phyloP scores from a whole-genome alignment of 1,140 invertebrate genomes.

The Tachypleus tridentatus region DNA sequence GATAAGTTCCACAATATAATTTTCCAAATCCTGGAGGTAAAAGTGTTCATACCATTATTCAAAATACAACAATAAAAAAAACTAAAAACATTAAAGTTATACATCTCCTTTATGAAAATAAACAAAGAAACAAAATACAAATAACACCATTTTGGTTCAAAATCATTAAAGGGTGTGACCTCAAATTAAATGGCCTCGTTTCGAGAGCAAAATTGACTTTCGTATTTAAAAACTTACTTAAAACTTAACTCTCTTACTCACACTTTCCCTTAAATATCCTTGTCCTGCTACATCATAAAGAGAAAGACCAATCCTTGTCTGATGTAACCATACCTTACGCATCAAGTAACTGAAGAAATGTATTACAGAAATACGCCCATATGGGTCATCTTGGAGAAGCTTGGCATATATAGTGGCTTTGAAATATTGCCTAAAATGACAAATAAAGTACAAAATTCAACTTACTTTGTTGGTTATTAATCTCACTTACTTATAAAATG shows the following conservation, averaged over 20 bases:
- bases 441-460: constrained; percentile 7
- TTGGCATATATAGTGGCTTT: constrained; percentile 74
- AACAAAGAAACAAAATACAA: too few species aligned
- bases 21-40: constrained; percentile 72
- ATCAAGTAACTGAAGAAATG: constrained; percentile 91
- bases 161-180: too few species aligned
- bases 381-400: constrained; percentile 64
- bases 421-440: constrained; percentile 52
- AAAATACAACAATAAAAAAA: background rate
- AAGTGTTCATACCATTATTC: background rate
- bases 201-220: too few species aligned
- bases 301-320: constrained; percentile 82
- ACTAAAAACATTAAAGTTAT: too few species aligned
- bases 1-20: constrained; percentile 85
- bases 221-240: too few species aligned
- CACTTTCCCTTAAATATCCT: constrained; percentile 77
- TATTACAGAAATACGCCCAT: constrained; percentile 64
- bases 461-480: background rate
- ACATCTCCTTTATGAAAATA: too few species aligned
- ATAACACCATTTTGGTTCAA: too few species aligned
- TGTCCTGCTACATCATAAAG: constrained; percentile 86
- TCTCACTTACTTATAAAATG: constrained; percentile 8
- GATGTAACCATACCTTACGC: constrained; percentile 85
- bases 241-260: constrained; percentile 33
- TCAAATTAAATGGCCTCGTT: too few species aligned